Evolutionary conservation across 2,797 vertebrate species (phyloP).

Genomic region (Monodelphis domestica): DNA sequence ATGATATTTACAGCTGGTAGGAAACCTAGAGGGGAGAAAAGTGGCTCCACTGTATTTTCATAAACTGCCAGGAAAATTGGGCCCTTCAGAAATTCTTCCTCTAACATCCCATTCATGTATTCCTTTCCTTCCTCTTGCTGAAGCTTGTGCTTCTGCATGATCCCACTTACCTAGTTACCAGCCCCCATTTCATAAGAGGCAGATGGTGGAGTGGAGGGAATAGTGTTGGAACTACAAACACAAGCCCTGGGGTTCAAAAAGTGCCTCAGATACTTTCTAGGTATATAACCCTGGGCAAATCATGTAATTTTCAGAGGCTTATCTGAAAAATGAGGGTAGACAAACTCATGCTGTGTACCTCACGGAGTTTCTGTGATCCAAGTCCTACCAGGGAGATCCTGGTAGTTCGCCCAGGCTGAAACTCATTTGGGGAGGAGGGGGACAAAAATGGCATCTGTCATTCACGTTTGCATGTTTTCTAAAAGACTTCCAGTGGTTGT

Average conservation of each 20-base stretch:
- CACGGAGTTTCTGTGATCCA: not conserved
- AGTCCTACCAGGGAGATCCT: not conserved
- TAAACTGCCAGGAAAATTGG: not conserved
- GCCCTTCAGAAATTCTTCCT: not conserved
- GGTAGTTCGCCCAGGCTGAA: not conserved
- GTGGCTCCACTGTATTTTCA: not conserved
- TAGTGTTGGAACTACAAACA: not conserved
- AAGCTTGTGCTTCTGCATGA: not conserved
- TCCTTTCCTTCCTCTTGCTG: not conserved
- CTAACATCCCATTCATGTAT: not conserved
- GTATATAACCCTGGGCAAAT: not conserved
- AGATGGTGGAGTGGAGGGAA: not conserved
- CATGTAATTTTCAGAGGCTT: not conserved
- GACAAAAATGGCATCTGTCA: not conserved
- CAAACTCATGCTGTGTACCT: not conserved
- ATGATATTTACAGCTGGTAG: not conserved
- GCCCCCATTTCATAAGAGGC: not conserved
- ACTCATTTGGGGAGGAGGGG: not conserved
- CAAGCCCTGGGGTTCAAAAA: not conserved
- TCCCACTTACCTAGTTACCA: not conserved
- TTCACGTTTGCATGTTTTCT: not conserved
- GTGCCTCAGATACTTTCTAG: not conserved
- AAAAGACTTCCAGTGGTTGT: not conserved
- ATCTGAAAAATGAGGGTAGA: not conserved
- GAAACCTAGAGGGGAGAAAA: constrained; percentile 22